Base-by-base conservation (phyloP, 2,113 vertebrate species). In the Morone chrysops region DNA sequence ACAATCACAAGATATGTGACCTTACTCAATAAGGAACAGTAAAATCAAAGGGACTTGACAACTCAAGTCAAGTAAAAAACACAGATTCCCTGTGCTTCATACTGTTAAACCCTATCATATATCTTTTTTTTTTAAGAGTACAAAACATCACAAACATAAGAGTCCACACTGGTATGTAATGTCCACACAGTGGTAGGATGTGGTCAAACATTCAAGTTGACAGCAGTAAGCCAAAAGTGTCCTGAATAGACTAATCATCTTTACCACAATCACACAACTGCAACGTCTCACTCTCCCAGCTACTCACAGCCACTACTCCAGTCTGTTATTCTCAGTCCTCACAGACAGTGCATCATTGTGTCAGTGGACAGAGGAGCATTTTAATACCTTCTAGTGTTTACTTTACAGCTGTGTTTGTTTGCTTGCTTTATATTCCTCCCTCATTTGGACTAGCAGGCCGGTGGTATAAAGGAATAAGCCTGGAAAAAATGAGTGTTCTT, bases 331-430 rank as follows among this genome's bases (percentile, higher is more conserved):
- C 68, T 41, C 70, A 75, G 65, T 86, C 51, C 81, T 88, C 65
- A 17, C 62, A 85, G 43, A 92, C 88, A 93, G 73, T 11, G 68
- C 38, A 31, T 38, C 89, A 90, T 89, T 92, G 91, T 93, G 78
- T 61, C 7, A 20, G 41, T 1, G 73, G 36, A 90, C 78, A 89
- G 67, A 85, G 71, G 40, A 54, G 22, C 80, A 69, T 71, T 90
- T 86, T 81, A 83, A 74, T 78, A 85, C 68, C 50, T 25, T 61
- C 73, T 47, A 38, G 61, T 85, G 87, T 92, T 92, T 89, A 84
- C 72, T 83, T 87, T 89, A 59, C 78, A 63, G 88, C 54, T 65
- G 41, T 60, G 75, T 81, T 81, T 89, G 84, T 90, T 90, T 83
- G 75, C 67, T 66, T 25, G 10, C 54, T 75, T 87, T 78, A 80